phyloP scores from a whole-genome alignment of 2,888 invertebrate genomes.

The Dusona sp. region DNA sequence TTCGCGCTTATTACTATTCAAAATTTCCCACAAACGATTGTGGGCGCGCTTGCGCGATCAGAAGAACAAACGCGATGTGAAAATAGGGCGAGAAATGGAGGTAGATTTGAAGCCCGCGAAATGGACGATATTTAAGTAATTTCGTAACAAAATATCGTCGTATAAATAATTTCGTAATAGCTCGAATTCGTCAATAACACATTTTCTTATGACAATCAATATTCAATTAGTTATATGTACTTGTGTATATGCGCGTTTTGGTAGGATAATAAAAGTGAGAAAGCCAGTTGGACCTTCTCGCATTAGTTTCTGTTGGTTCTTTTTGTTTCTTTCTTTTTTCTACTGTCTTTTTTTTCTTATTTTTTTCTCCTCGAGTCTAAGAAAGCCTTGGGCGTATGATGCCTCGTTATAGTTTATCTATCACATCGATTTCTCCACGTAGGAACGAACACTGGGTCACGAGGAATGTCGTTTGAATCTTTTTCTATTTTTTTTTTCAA shows the following conservation, averaged over 20 bases:
- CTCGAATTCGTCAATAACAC: conserved; percentile 1
- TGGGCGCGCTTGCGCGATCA: conserved; percentile 10
- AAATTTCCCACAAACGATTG: neutral
- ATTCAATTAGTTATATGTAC: neutral
- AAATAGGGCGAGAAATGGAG: neutral
- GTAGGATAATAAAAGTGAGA: conserved; percentile 35
- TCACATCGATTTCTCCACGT: conserved; percentile 46
- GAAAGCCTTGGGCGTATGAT: neutral
- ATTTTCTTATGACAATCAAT: neutral
- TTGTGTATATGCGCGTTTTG: conserved; percentile 20
- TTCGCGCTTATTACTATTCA: conserved; percentile 11
- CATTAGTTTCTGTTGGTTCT: conserved; percentile 11
- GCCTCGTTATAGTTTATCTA: conserved; percentile 28
- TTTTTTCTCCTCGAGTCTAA: conserved; percentile 4
- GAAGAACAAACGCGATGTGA: neutral
- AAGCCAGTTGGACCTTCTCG: conserved; percentile 8
- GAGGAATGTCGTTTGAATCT: conserved; percentile 37
- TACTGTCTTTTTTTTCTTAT: neutral
- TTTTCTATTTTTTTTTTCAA: neutral
- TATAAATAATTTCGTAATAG: neutral
- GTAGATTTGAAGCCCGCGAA: conserved; percentile 2
- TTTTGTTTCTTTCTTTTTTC: neutral
- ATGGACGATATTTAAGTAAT: neutral
- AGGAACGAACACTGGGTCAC: conserved; percentile 52
- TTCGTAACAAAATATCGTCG: neutral